phyloP scores from a whole-genome alignment of 2,797 vertebrate genomes.

The Argya squamiceps region DNA sequence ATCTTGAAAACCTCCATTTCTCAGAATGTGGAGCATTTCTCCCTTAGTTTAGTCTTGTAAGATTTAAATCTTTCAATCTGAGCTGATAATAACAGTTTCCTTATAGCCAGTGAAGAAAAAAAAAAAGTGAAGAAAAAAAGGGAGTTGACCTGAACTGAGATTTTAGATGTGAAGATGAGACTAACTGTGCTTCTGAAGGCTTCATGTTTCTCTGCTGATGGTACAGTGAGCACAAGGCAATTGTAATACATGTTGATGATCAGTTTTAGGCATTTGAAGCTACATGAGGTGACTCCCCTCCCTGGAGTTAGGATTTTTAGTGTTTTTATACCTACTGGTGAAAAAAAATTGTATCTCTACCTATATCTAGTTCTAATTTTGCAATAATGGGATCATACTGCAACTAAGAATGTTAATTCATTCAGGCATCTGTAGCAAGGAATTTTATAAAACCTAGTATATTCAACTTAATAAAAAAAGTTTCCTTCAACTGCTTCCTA shows the following conservation, averaged over 20 bases:
- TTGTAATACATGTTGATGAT: background rate
- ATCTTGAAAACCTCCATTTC: background rate
- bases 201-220: background rate
- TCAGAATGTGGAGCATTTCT: background rate
- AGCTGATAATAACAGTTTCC: background rate
- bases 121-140: background rate
- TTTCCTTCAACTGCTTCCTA: background rate
- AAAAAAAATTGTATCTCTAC: background rate
- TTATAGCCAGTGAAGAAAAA: background rate
- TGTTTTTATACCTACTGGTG: background rate
- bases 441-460: background rate
- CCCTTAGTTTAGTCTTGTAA: background rate
- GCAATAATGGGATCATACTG: background rate
- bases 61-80: background rate
- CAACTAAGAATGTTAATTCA: background rate
- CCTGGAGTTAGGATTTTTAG: background rate
- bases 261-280: background rate
- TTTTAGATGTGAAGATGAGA: background rate
- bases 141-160: background rate
- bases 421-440: background rate
- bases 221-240: background rate
- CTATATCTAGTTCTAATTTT: background rate
- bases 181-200: background rate
- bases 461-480: background rate
- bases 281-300: fast-evolving